Conservation (phyloP, 2,113 vertebrate genomes). For the Haemorhous mexicanus region DNA sequence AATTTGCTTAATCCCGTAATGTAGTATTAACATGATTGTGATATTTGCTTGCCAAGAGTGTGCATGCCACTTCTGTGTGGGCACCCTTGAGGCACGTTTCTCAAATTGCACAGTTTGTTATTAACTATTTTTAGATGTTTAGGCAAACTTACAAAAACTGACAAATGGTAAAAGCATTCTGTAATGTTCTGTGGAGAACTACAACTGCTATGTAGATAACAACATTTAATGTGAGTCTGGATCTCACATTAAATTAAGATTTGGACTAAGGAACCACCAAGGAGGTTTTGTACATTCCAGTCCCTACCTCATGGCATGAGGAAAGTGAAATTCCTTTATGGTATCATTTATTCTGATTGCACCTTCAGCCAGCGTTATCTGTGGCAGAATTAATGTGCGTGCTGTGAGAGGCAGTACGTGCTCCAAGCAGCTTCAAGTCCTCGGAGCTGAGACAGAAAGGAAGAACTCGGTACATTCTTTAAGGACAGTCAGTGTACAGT, state of each 20-base stretch:
- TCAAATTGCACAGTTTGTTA: conserved; percentile 44
- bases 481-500: background rate
- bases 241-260: background rate
- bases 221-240: background rate
- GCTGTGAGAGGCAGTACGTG: background rate
- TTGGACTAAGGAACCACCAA: background rate
- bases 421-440: background rate
- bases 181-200: background rate
- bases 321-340: background rate
- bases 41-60: conserved; percentile 29
- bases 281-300: background rate
- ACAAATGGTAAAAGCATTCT: conserved; percentile 41
- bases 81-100: conserved; percentile 44
- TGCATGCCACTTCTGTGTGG: conserved; percentile 49
- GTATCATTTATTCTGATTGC: background rate
- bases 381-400: background rate
- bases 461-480: background rate
- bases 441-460: background rate
- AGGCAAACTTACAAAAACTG: conserved; percentile 46
- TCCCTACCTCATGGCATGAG: background rate
- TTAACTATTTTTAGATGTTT: conserved; percentile 53
- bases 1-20: conserved; percentile 42
- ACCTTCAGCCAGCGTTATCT: background rate
- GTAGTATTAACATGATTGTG: conserved; percentile 26
- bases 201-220: conserved; percentile 20